Conservation (phyloP, 2,888 invertebrate genomes). For the Lamellibrachia satsuma region DNA sequence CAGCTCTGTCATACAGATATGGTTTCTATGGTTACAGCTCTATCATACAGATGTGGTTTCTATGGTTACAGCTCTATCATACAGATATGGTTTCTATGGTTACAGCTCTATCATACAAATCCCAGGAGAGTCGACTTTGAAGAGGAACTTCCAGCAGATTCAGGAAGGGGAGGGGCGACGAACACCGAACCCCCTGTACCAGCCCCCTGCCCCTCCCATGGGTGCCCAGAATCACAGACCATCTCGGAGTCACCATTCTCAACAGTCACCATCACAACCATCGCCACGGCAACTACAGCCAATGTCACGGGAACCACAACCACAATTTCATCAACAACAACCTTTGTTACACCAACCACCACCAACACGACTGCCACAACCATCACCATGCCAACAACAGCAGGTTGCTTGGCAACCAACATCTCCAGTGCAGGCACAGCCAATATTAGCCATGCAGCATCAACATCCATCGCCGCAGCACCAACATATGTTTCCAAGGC, state of each 20-base stretch:
- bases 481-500: conserved; percentile 38
- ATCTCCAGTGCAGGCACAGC: neutral
- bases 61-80: neutral
- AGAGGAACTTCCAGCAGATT: conserved; percentile 97
- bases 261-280: conserved; percentile 25
- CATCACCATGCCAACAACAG: neutral
- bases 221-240: conserved; percentile 28
- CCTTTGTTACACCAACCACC: conserved; percentile 40
- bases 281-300: conserved; percentile 36
- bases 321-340: conserved; percentile 43
- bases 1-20: neutral
- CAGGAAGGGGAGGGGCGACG: conserved; percentile 70
- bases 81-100: conserved; percentile 26
- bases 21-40: no score
- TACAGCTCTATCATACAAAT: conserved; percentile 85
- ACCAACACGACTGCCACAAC: conserved; percentile 3
- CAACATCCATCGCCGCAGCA: conserved; percentile 23
- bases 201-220: conserved; percentile 41
- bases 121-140: conserved; percentile 90
- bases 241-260: neutral
- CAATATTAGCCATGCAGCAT: conserved; percentile 24
- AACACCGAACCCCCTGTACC: conserved; percentile 43
- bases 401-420: conserved; percentile 10
- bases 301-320: conserved; percentile 68
- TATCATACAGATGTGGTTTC: neutral